Evolutionary conservation across 2,888 invertebrate genomes (phyloP), one percentile per base, ranked within the genome.

Genomic region (Physocephala rufipes): DNA sequence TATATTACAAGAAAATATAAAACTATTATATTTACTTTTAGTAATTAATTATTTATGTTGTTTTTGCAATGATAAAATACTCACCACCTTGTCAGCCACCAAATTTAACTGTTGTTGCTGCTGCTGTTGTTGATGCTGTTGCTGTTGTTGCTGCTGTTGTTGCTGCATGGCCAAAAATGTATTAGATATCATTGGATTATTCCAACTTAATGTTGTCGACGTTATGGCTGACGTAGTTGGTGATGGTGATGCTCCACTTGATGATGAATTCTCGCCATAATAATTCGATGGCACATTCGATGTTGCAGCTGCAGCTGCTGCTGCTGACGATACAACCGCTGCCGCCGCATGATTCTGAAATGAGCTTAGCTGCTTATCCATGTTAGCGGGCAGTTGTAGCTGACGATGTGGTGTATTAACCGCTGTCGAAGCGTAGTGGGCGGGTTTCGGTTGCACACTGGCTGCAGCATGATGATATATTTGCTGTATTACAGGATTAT

Each of bases 401-500:
- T 92, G 92, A 74, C 92, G 88, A 82, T 92, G 92, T 82, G 92
- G 91, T 87, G 90, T 85, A 88, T 88, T 83, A 28, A 86, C 84
- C 64, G 86, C 81, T 75, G 87, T 87, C 81, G 89, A 88, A 85
- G 91, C 90, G 83, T 92, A 92, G 82, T 91, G 91, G 75, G 92
- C 91, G 78, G 92, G 92, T 85, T 92, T 92, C 15, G 91, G 89
- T 75, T 84, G 84, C 9, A 83, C 84, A 70, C 83, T 83, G 70
- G 84, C 85, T 58, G 80, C 79, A 68, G 91, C 90, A 87, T 92
- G 93, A 85, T 94, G 94, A 86, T 94, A 94, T 75, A 94, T 86
- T 74, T 94, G 94, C 77, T 92, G 91, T 83, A 95, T 94, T 71
- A 94, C 93, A 78, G 92, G 90, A 84, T 94, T 94, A 86, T 94